These are phyloP conservation scores for Taenioides sp. DNA, from an alignment of 2,797 vertebrate species.

Conservation along the genomic window DNA sequence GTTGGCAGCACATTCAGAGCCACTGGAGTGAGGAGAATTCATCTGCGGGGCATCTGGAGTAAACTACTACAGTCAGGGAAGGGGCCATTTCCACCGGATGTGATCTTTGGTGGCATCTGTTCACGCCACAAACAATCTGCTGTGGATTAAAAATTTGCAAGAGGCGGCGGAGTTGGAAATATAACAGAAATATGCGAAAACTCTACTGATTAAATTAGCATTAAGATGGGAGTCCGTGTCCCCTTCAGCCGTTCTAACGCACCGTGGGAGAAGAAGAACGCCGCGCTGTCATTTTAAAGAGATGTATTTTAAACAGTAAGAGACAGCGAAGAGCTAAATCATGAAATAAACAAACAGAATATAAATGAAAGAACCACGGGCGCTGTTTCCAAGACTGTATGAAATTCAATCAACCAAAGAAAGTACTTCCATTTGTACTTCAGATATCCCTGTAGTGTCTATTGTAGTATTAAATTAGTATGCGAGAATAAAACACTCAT, in stretches of 20 bases:
- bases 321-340: not conserved
- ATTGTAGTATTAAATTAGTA: no score
- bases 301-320: not conserved
- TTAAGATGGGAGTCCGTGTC: not conserved
- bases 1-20: constrained; percentile 3
- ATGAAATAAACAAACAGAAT: not conserved
- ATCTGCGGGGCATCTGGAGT: not conserved
- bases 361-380: not conserved
- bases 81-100: not conserved
- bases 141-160: not conserved
- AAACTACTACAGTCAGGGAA: not conserved
- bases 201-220: not conserved
- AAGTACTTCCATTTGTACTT: no score
- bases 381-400: not conserved
- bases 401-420: no score
- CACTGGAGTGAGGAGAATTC: constrained; percentile 5
- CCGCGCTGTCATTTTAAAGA: not conserved
- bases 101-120: constrained; percentile 4
- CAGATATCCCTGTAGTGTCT: no score
- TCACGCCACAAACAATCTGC: not conserved
- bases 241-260: not conserved
- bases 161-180: not conserved
- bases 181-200: not conserved
- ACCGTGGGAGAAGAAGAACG: not conserved
- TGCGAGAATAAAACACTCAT: no score